A percentile compares a stretch with the other conserved stretches of the same genome.
These are phyloP conservation scores for Zaprionus lachaisei DNA, from an alignment of 1,140 invertebrate genomes.

Conservation along the genomic window DNA sequence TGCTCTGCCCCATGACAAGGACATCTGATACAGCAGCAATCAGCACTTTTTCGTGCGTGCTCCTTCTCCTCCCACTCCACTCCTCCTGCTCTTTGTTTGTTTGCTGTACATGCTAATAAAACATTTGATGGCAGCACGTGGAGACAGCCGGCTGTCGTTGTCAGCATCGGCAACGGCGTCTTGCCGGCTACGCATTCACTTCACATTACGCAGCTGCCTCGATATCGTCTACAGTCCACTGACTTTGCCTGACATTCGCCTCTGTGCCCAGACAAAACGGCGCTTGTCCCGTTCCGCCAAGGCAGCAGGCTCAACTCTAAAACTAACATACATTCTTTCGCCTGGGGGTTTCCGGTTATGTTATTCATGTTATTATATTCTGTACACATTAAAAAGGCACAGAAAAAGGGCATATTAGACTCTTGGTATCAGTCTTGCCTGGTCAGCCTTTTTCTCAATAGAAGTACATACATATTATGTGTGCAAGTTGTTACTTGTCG, in stretches of 20 bases:
- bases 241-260: conserved; percentile 46
- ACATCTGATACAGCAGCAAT: conserved; percentile 24
- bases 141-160: neutral
- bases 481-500: no score
- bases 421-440: neutral
- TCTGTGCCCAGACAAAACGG: conserved; percentile 56
- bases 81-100: conserved; percentile 5
- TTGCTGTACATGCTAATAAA: conserved; percentile 66
- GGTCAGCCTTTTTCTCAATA: neutral
- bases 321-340: conserved; percentile 36
- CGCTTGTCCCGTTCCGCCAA: conserved; percentile 38
- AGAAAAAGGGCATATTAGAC: neutral
- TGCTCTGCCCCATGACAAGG: conserved; percentile 1
- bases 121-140: conserved; percentile 72
- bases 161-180: conserved; percentile 17
- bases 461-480: no score
- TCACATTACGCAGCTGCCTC: conserved; percentile 4
- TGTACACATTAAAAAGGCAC: neutral
- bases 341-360: conserved; percentile 7
- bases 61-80: neutral
- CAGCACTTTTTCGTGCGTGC: conserved; percentile 13
- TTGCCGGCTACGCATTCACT: conserved; percentile 20
- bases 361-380: conserved; percentile 9
- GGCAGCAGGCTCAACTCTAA: conserved; percentile 6
- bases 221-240: conserved; percentile 41